Percentiles rank a stretch among this genome's conserved stretches.
Evolutionary conservation across 2,888 invertebrate genomes (phyloP).

Genomic region (Salticus scenicus): DNA sequence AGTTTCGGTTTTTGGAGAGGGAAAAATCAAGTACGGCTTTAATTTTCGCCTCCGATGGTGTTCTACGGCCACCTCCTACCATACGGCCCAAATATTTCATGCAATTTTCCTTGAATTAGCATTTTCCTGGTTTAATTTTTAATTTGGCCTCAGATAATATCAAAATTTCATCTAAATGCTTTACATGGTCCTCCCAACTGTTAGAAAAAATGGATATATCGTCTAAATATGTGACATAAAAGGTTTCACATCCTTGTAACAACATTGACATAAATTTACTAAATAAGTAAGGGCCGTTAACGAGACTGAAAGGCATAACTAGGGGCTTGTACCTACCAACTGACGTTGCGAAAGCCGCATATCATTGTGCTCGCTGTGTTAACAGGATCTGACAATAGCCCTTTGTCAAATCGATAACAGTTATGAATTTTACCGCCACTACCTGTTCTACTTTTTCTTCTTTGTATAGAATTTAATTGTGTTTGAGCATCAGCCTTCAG

Average conservation of each 20-base stretch:
- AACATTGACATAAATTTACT: neutral
- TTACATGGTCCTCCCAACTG: conserved; percentile 4
- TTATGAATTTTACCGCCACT: neutral
- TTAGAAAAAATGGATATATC: conserved; percentile 15
- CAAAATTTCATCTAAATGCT: neutral
- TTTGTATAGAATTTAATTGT: no score
- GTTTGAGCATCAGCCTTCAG: no score
- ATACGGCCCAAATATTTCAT: conserved; percentile 2
- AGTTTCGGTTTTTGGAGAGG: no score
- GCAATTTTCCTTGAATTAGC: neutral
- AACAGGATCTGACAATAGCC: neutral
- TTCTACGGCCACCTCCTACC: neutral
- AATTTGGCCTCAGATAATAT: neutral
- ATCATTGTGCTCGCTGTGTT: neutral
- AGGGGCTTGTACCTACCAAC: neutral
- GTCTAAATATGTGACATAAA: neutral
- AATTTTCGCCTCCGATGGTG: neutral
- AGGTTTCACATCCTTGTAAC: conserved; percentile 1
- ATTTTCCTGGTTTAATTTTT: neutral
- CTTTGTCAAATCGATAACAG: conserved; percentile 9
- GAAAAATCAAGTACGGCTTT: no score
- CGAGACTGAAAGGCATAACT: neutral
- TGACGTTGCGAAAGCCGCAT: neutral
- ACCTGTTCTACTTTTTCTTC: neutral
- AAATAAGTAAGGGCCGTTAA: neutral